These are phyloP conservation scores for Willowsia nigromaculata DNA, from an alignment of 2,888 invertebrate species.

Conservation along the genomic window DNA sequence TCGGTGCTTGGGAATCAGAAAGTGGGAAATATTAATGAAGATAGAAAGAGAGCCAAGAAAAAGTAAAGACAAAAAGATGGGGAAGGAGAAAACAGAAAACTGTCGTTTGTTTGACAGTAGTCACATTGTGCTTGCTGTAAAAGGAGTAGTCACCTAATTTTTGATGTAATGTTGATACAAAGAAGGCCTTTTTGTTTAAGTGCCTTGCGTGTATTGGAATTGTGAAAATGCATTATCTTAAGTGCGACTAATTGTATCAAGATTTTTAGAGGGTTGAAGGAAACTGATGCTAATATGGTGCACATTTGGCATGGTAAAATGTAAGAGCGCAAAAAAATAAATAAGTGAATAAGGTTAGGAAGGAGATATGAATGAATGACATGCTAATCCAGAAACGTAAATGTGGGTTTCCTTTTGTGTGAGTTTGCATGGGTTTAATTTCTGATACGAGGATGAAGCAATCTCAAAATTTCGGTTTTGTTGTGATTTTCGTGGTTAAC, in stretches of 20 bases:
- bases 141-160: not conserved
- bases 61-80: not conserved
- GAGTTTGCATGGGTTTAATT: no score
- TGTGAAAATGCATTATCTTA: not conserved
- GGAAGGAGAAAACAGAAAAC: not conserved
- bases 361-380: no score
- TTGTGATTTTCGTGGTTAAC: no score
- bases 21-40: slow-evolving; percentile 46
- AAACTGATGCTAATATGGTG: no score
- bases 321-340: no score
- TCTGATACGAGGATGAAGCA: no score
- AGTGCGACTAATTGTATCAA: slow-evolving; percentile 46
- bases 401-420: no score
- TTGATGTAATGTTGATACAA: not conserved
- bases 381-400: no score
- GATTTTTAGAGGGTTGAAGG: not conserved
- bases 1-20: not conserved
- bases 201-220: not conserved
- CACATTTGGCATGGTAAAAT: no score
- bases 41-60: not conserved
- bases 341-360: no score
- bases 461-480: no score
- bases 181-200: not conserved
- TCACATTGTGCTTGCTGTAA: not conserved
- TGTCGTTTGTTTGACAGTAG: not conserved